A percentile compares a stretch with the other conserved stretches of the same genome.
These are phyloP conservation scores for Etheostoma spectabile DNA, from an alignment of 2,113 vertebrate genomes.

Conservation along the genomic window DNA sequence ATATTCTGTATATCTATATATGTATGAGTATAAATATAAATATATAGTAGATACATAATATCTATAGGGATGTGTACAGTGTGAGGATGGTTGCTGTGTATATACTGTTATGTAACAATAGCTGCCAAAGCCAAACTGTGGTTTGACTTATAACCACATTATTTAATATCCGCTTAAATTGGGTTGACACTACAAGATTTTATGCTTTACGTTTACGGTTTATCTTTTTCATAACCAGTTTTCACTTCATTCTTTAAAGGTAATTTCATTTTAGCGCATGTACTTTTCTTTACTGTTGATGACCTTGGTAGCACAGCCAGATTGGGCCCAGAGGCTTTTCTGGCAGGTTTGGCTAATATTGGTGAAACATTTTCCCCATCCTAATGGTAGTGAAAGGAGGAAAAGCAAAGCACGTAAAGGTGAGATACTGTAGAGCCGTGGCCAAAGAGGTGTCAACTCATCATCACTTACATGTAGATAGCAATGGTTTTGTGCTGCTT, in stretches of 20 bases:
- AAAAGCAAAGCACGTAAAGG: neutral
- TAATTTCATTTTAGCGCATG: conserved; percentile 5
- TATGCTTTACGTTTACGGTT: neutral
- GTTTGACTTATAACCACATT: conserved; percentile 56
- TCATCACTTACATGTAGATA: neutral
- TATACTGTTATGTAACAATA: conserved; percentile 72
- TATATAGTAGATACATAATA: conserved; percentile 66
- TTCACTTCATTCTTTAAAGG: conserved; percentile 14
- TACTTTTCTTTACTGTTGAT: neutral
- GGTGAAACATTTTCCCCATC: no score
- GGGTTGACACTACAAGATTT: conserved; percentile 62
- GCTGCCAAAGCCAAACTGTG: conserved; percentile 77
- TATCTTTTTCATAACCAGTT: conserved; percentile 21
- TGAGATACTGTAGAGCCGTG: neutral
- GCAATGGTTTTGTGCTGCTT: neutral
- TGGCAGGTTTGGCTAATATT: neutral
- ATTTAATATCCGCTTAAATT: conserved; percentile 32
- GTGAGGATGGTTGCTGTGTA: conserved; percentile 67
- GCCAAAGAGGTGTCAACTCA: conserved; percentile 22
- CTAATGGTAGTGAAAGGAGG: accelerated
- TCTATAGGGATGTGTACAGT: conserved; percentile 76
- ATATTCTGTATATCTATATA: conserved; percentile 64
- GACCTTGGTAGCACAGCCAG: neutral
- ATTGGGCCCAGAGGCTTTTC: neutral
- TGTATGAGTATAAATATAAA: conserved; percentile 57